Evolutionary conservation across 2,797 vertebrate species (phyloP), one percentile per base, ranked within the genome.

Genomic region (Morus bassanus): DNA sequence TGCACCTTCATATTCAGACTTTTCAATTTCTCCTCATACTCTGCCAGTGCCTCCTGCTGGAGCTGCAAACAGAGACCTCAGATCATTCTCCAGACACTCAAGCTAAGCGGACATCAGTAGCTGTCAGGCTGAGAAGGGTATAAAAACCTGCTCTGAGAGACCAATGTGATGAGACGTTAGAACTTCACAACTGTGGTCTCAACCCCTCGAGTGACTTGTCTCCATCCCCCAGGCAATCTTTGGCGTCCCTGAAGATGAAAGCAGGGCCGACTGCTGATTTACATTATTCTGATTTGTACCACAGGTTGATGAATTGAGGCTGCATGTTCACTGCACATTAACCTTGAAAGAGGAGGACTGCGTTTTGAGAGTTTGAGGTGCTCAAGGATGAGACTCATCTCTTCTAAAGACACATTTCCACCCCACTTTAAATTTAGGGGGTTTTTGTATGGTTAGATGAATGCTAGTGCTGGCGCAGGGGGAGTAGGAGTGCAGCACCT

Each of bases 11-110:
- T 31, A 8, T 94, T 98, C 92, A 99, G 97, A 21, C 96, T 96
- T 93, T 97, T 98, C 96, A 98, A 24, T 73, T 97, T 99, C 94
- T 98, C 97, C 46, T 98, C 96, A 0, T 99, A 98, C 56, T 99
- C 99, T 5, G 93, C 94, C 93, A 97, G 93, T 3, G 98, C 98
- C 51, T 98, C 98, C 96, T 98, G 98, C 91, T 98, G 99, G 84
- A 99, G 98, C 99, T 99, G 98, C 79, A 77, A 82, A 76, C 14
- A 92, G 51, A 96, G 25, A 94, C 24, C 39, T 18, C 9, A 0
- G 1, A 6, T 89, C 35, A 93, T 9, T 41, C 39, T 22, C 53
- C 18, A 21, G 6, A 4, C 45, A 5, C 18, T 15, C 51, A 12
- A 25, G 35, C 19, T 18, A 31, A 59, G 51, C 18, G 39, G 48